A percentile compares a stretch with the other conserved stretches of the same genome.
Conservation (phyloP, 2,113 vertebrate genomes). For the Forbesichthys agassizii region DNA sequence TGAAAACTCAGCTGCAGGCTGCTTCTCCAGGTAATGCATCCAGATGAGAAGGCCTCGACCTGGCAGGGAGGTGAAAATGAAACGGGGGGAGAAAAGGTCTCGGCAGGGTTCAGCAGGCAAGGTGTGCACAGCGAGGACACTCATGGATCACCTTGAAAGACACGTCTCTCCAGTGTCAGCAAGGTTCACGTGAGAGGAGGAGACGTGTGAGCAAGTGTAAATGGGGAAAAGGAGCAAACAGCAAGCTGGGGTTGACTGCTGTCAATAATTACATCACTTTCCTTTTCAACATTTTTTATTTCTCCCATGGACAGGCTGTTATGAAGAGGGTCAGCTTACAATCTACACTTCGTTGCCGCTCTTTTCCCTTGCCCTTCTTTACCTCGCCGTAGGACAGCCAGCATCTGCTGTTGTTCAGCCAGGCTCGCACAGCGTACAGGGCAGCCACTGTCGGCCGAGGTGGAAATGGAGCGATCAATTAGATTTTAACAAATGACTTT, state of each 20-base stretch:
- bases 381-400: slow-evolving; percentile 38
- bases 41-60: slow-evolving; percentile 41
- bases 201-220: slow-evolving; percentile 2
- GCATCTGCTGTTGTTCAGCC: slow-evolving; percentile 68
- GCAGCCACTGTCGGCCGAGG: slow-evolving; percentile 61
- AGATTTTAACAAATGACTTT: slow-evolving; percentile 80
- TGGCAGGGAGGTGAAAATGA: slow-evolving; percentile 73
- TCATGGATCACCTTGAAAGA: slow-evolving; percentile 20
- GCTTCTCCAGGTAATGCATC: slow-evolving; percentile 48
- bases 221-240: slow-evolving; percentile 1
- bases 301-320: background rate
- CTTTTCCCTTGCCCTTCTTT: background rate
- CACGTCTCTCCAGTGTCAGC: slow-evolving; percentile 14
- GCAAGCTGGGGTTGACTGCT: too few species aligned
- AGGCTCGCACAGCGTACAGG: slow-evolving; percentile 37
- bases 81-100: slow-evolving; percentile 49
- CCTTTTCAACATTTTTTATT: slow-evolving; percentile 22
- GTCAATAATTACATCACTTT: background rate
- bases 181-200: background rate
- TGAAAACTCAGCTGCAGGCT: slow-evolving; percentile 59
- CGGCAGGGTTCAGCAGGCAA: background rate
- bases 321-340: too few species aligned
- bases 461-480: slow-evolving; percentile 78
- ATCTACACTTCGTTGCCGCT: background rate
- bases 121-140: slow-evolving; percentile 19